Percentiles rank a stretch among this genome's conserved stretches.
These are phyloP conservation scores for Eubucco bourcierii DNA, from an alignment of 2,113 vertebrate species.

Conservation along the genomic window DNA sequence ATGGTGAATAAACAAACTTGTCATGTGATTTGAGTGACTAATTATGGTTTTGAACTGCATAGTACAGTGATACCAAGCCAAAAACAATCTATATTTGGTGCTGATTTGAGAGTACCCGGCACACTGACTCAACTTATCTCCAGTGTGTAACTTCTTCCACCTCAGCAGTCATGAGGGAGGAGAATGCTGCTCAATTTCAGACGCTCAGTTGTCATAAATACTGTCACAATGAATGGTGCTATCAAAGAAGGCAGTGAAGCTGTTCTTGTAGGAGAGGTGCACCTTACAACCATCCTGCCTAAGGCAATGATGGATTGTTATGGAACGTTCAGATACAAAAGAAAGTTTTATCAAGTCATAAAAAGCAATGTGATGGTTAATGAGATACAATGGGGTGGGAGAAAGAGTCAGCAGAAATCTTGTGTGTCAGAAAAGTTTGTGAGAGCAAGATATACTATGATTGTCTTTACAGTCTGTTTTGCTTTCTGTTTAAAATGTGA, in stretches of 20 bases:
- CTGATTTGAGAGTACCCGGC: background rate
- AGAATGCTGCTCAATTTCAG: background rate
- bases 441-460: background rate
- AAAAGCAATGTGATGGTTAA: background rate
- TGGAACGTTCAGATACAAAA: background rate
- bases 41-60: background rate
- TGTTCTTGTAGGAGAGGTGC: background rate
- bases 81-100: background rate
- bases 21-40: constrained; percentile 27
- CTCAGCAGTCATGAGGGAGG: background rate
- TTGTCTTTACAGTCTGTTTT: background rate
- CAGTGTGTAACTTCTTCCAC: background rate
- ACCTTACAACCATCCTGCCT: background rate
- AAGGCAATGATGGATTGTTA: background rate
- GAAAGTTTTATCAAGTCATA: background rate
- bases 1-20: constrained; percentile 39
- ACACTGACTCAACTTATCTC: background rate
- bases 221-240: rapidly evolving
- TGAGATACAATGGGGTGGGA: background rate
- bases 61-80: background rate
- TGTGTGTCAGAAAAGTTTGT: background rate
- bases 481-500: background rate
- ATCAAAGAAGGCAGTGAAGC: background rate
- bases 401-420: background rate
- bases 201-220: background rate